phyloP scores from a whole-genome alignment of 1,140 invertebrate genomes.

The Meloidogyne floridensis region DNA sequence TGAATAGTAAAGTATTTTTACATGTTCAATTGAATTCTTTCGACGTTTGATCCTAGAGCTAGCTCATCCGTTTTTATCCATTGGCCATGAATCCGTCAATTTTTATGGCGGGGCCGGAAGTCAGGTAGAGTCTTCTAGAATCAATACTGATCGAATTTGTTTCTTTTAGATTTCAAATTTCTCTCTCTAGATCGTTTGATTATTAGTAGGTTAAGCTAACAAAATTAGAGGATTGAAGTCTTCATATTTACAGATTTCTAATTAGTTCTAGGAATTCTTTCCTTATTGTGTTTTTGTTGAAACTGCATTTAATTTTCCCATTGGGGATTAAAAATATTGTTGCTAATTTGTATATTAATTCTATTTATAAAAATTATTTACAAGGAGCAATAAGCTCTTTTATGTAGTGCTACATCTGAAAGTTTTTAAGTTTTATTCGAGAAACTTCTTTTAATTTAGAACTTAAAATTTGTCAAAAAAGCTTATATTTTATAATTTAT shows the following conservation, averaged over 20 bases:
- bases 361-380: not conserved
- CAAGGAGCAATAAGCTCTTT: not conserved
- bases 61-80: slow-evolving; percentile 16
- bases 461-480: not conserved
- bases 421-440: not conserved
- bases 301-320: not conserved
- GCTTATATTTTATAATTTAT: not conserved
- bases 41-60: slow-evolving; percentile 28
- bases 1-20: not conserved
- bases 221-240: too few species aligned
- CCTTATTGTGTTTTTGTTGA: not conserved
- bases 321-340: not conserved
- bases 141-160: not conserved
- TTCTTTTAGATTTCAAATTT: not conserved
- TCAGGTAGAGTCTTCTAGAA: slow-evolving; percentile 15
- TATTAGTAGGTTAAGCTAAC: too few species aligned
- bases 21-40: not conserved
- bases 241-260: too few species aligned
- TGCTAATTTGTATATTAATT: not conserved
- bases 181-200: too few species aligned
- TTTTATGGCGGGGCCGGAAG: slow-evolving; percentile 23
- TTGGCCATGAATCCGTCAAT: slow-evolving; percentile 25
- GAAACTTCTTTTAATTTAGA: too few species aligned
- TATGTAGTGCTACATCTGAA: not conserved
- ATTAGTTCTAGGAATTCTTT: too few species aligned